These are phyloP conservation scores for Oncopodura yosiiana DNA, from an alignment of 1,140 invertebrate species.

Conservation along the genomic window DNA sequence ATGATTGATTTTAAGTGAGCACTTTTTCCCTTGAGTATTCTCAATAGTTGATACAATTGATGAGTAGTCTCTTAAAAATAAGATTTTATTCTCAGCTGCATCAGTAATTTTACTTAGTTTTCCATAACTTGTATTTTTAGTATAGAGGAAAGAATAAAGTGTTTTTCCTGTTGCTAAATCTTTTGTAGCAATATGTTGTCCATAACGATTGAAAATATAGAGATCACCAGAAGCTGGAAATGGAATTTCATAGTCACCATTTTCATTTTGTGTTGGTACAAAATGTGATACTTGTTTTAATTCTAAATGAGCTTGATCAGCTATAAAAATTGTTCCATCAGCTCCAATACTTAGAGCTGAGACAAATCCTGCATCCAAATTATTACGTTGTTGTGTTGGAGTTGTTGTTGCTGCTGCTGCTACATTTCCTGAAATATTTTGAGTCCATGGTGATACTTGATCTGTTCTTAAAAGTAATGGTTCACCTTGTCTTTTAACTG, in stretches of 20 bases:
- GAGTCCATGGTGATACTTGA: conserved; percentile 21
- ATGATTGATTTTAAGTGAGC: conserved; percentile 74
- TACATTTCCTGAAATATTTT: conserved; percentile 1
- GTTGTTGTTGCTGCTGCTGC: conserved; percentile 50
- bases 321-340: conserved; percentile 84
- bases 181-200: conserved; percentile 86
- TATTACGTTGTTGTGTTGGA: conserved; percentile 50
- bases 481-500: conserved; percentile 17
- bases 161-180: conserved; percentile 84
- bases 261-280: conserved; percentile 75
- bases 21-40: conserved; percentile 85
- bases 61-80: conserved; percentile 77
- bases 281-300: conserved; percentile 61
- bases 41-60: conserved; percentile 70
- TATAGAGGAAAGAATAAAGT: conserved; percentile 89
- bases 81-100: conserved; percentile 83
- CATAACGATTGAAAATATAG: conserved; percentile 84
- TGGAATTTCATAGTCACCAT: conserved; percentile 83
- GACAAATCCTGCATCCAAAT: conserved; percentile 78
- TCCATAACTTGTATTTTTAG: conserved; percentile 91
- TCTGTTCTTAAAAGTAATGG: conserved; percentile 28
- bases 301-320: conserved; percentile 80
- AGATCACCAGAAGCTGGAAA: conserved; percentile 83
- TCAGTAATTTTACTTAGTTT: conserved; percentile 86
- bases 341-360: conserved; percentile 84